Percentiles rank a stretch among this genome's conserved stretches.
Conservation (phyloP, 2,797 vertebrate genomes). For the Myripristis murdjan region DNA sequence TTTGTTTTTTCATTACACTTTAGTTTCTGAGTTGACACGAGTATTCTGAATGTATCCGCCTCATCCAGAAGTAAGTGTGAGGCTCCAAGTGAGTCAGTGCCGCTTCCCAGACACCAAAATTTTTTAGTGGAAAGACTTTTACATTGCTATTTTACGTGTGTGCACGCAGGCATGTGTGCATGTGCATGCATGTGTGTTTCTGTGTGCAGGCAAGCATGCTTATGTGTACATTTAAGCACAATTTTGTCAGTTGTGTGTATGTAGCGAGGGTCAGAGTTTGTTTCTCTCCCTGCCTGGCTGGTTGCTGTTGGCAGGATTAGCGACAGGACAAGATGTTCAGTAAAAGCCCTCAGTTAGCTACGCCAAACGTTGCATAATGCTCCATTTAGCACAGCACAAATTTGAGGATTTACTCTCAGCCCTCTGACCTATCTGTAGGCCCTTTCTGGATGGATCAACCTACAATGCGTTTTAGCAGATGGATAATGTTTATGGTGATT, state of each 20-base stretch:
- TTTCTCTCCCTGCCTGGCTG: conserved; percentile 78
- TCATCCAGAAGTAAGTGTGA: neutral
- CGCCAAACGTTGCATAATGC: conserved; percentile 83
- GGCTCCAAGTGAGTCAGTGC: neutral
- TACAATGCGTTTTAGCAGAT: conserved; percentile 76
- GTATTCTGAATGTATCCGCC: conserved; percentile 4
- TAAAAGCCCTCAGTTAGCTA: conserved; percentile 75
- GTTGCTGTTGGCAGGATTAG: conserved; percentile 84
- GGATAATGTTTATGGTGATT: conserved; percentile 75
- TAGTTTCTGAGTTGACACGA: neutral
- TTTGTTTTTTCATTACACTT: neutral
- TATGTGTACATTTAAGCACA: conserved; percentile 20
- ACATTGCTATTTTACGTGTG: neutral
- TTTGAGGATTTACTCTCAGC: conserved; percentile 80
- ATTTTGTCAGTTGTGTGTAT: conserved; percentile 40
- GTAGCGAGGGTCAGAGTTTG: conserved; percentile 76
- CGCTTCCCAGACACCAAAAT: neutral
- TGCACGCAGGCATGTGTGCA: conserved; percentile 1
- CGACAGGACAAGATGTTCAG: conserved; percentile 84
- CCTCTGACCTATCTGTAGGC: conserved; percentile 76
- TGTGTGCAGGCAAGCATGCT: conserved; percentile 2
- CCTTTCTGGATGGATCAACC: conserved; percentile 75
- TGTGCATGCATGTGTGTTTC: neutral
- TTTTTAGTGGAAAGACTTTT: neutral
- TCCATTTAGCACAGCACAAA: conserved; percentile 82